A percentile compares a stretch with the other conserved stretches of the same genome.
Conservation (phyloP, 2,797 vertebrate species). For the Chrysocyon brachyurus region DNA sequence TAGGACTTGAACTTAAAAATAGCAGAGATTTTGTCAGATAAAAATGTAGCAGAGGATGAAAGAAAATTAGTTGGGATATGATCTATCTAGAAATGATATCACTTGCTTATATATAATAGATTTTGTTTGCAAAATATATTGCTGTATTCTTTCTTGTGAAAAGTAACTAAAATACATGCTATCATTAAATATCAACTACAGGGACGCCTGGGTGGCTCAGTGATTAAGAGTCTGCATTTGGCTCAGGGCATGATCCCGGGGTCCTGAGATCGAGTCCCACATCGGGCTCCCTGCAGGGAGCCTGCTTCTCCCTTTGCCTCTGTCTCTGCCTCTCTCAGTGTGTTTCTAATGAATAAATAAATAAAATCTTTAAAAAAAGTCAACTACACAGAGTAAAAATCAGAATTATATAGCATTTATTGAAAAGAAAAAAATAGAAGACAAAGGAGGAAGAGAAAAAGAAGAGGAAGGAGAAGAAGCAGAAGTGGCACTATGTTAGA, state of each 20-base stretch:
- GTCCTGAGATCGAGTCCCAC: too few relatives aligned
- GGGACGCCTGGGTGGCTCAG: too few relatives aligned
- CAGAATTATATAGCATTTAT: neutral
- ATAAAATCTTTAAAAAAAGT: too few relatives aligned
- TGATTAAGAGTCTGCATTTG: too few relatives aligned
- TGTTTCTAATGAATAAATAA: too few relatives aligned
- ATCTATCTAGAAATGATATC: constrained; percentile 61
- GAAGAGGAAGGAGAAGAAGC: neutral
- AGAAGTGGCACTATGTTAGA: neutral
- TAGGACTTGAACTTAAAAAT: constrained; percentile 88
- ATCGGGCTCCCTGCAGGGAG: too few relatives aligned
- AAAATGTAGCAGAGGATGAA: constrained; percentile 85
- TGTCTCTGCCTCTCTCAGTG: too few relatives aligned
- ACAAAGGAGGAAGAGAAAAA: neutral
- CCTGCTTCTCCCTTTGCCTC: too few relatives aligned
- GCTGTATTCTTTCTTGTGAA: neutral
- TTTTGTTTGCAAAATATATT: constrained; percentile 17
- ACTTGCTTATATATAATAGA: neutral
- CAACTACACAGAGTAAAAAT: neutral
- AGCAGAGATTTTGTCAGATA: constrained; percentile 82
- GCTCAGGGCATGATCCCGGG: too few relatives aligned
- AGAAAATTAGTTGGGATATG: constrained; percentile 67
- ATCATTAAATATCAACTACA: neutral
- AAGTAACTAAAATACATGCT: constrained; percentile 53
- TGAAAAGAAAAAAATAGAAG: neutral